Evolutionary conservation across 1,140 invertebrate species (phyloP), one percentile per base, ranked within the genome.

Genomic region (Bombus polaris): DNA sequence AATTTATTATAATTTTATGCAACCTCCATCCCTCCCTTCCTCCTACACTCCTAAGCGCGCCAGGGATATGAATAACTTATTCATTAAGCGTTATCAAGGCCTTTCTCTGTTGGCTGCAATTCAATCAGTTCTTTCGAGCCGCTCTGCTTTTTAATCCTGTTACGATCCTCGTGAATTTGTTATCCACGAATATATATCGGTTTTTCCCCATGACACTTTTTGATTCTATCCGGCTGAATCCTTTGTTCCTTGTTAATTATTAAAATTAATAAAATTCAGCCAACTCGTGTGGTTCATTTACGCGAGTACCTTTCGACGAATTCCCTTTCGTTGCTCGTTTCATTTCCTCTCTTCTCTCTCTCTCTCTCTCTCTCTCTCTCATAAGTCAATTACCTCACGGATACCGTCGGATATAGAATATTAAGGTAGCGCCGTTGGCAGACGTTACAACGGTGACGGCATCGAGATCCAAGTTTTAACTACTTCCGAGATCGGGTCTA

Each of bases 401-500:
- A 86, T 84, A 85, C 81, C 57, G 66, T 84, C 82, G 79, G 87
- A 91, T 91, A 90, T 91, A 91, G 90, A 91, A 90, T 88, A 91
- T 91, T 90, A 91, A 90, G 85, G 85, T 66, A 80, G 32, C 90
- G 84, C 72, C 81, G 77, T 42, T 81, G 71, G 85, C 89, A 72
- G 76, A 87, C 84, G 84, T 39, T 73, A 53, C 77, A 39, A 65
- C 66, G 75, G 77, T 81, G 83, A 78, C 53, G 39, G 82, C 53
- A 73, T 71, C 83, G 80, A 84, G 81, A 68, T 70, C 68, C 87
- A 90, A 91, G 90, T 91, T 91, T 91, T 91, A 91, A 91, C 90
- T 90, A 91, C 85, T 91, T 91, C 90, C 87, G 90, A 91, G 90
- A 91, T 87, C 79, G 84, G 77, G 81, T 87, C 84, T 88, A 88